A percentile compares a stretch with the other conserved stretches of the same genome.
Evolutionary conservation across 2,888 invertebrate genomes (phyloP).

Genomic region (Hetaerina titia): DNA sequence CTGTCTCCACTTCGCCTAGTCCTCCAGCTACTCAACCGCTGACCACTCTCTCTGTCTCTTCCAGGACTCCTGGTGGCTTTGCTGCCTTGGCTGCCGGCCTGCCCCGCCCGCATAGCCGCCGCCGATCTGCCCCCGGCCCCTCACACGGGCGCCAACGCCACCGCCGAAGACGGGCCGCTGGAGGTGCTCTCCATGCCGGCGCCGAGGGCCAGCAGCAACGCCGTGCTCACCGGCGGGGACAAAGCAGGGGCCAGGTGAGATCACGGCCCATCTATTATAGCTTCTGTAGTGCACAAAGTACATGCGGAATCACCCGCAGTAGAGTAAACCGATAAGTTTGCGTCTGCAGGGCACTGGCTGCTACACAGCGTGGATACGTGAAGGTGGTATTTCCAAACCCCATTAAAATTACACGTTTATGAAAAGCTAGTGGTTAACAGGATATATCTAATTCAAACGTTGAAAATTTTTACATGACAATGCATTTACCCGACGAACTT

Average conservation of each 20-base stretch:
- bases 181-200: neutral
- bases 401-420: too few relatives aligned
- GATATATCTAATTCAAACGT: too few relatives aligned
- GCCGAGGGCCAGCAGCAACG: constrained; percentile 26
- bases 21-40: neutral
- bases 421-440: too few relatives aligned
- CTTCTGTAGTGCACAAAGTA: too few relatives aligned
- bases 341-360: too few relatives aligned
- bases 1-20: neutral
- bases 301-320: too few relatives aligned
- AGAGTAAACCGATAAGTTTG: too few relatives aligned
- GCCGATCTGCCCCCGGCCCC: neutral
- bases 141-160: neutral
- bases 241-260: neutral
- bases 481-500: too few relatives aligned
- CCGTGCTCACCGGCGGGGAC: neutral
- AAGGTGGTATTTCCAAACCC: too few relatives aligned
- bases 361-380: too few relatives aligned
- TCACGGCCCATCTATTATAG: too few relatives aligned
- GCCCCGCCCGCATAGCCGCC: constrained; percentile 20
- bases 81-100: neutral
- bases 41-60: neutral
- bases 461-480: too few relatives aligned
- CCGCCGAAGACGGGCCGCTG: neutral
- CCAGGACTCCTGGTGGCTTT: constrained; percentile 34